Evolutionary conservation across 2,888 invertebrate species (phyloP).

Genomic region (Dynastes hyllus): DNA sequence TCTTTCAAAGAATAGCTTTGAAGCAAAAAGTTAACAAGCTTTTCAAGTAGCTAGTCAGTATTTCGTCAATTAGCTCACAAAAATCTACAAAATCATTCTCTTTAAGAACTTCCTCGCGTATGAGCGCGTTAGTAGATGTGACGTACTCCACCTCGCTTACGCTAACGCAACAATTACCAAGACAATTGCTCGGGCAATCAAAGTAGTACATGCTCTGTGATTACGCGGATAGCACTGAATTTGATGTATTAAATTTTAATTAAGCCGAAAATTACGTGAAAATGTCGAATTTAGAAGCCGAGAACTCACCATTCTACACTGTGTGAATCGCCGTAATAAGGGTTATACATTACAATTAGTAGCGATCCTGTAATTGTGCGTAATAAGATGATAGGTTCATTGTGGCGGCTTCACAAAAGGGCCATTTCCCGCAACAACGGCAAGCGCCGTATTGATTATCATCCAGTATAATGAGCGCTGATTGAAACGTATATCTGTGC

Average conservation of each 20-base stretch:
- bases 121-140: background rate
- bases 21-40: constrained; percentile 5
- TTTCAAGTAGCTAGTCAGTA: background rate
- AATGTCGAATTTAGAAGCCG: constrained; percentile 15
- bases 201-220: background rate
- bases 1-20: constrained; percentile 16
- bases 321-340: constrained; percentile 40
- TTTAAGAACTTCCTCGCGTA: constrained; percentile 11
- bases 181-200: background rate
- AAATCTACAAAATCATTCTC: constrained; percentile 36
- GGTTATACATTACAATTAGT: constrained; percentile 52
- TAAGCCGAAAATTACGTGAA: constrained; percentile 38
- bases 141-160: background rate
- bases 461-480: constrained; percentile 57
- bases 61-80: constrained; percentile 18
- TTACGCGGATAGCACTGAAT: background rate
- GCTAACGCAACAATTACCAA: background rate
- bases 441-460: constrained; percentile 58
- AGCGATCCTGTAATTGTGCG: constrained; percentile 50
- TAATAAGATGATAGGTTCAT: constrained; percentile 51
- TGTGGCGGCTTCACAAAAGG: constrained; percentile 51
- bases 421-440: constrained; percentile 52
- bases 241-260: constrained; percentile 37
- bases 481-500: constrained; percentile 55
- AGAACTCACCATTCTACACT: background rate